Percentiles rank a stretch among this genome's conserved stretches.
phyloP scores from a whole-genome alignment of 1,140 invertebrate genomes.

The Apis laboriosa region DNA sequence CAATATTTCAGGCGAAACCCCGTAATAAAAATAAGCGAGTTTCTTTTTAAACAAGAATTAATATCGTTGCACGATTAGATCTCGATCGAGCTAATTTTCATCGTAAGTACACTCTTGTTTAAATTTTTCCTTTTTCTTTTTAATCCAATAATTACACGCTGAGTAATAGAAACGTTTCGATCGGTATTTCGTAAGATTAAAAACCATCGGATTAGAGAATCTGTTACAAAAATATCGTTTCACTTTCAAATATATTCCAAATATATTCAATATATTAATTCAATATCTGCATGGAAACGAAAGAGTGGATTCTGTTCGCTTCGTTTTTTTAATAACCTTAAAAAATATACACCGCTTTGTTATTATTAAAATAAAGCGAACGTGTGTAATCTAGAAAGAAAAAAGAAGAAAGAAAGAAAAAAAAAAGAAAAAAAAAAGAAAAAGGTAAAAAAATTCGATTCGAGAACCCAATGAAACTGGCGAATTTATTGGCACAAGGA shows the following conservation, averaged over 20 bases:
- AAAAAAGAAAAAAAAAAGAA: not conserved
- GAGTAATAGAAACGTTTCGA: not conserved
- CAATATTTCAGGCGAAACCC: conserved; percentile 45
- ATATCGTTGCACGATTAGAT: not conserved
- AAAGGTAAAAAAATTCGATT: not conserved
- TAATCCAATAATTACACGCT: too few species aligned
- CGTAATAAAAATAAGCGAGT: conserved; percentile 20
- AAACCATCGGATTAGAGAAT: not conserved
- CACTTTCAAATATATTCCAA: not conserved
- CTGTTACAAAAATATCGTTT: not conserved
- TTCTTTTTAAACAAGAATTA: not conserved
- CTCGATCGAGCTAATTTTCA: not conserved
- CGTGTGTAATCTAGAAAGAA: not conserved
- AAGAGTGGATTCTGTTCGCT: not conserved
- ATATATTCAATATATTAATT: not conserved
- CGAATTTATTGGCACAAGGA: not conserved
- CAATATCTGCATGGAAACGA: not conserved
- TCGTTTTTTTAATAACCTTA: not conserved
- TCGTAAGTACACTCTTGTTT: too few species aligned
- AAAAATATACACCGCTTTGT: not conserved
- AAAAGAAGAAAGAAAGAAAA: not conserved
- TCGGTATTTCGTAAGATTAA: not conserved
- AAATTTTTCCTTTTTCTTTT: too few species aligned
- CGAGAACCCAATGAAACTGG: not conserved
- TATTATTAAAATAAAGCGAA: not conserved